Conservation (phyloP, 2,797 vertebrate species). For the Vireo griseus region DNA sequence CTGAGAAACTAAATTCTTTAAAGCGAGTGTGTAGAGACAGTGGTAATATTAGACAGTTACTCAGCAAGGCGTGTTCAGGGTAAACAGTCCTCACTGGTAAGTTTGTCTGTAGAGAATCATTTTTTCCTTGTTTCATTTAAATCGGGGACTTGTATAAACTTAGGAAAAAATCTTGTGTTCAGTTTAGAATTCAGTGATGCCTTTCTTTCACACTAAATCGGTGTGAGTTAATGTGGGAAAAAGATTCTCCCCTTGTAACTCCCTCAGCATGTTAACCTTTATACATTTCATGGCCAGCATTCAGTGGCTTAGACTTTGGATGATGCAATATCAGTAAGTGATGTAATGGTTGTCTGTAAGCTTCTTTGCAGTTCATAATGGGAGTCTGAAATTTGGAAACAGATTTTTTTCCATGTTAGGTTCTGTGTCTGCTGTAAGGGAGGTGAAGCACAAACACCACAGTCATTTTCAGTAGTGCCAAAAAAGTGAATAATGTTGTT, state of each 20-base stretch:
- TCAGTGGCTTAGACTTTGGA: background rate
- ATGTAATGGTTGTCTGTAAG: background rate
- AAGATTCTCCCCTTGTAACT: background rate
- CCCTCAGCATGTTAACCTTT: background rate
- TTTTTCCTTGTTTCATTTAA: conserved; percentile 18
- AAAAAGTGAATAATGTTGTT: background rate
- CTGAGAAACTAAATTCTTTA: conserved; percentile 7
- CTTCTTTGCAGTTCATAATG: background rate
- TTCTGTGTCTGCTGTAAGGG: background rate
- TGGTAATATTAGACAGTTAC: conserved; percentile 21
- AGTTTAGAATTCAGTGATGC: background rate
- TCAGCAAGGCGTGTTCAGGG: conserved; percentile 30
- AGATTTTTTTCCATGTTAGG: background rate
- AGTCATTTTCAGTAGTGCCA: background rate
- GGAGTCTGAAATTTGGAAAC: background rate
- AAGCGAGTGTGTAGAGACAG: background rate
- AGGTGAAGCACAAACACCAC: background rate
- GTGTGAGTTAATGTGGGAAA: background rate
- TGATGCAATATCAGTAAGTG: background rate
- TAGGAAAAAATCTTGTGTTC: background rate
- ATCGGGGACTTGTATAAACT: background rate
- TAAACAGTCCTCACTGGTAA: background rate
- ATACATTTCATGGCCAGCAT: background rate
- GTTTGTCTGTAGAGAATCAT: background rate
- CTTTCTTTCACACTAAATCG: background rate